Percentiles rank a stretch among this genome's conserved stretches.
Evolutionary conservation across 2,797 vertebrate genomes (phyloP).

Genomic region (Pelochelys cantorii): DNA sequence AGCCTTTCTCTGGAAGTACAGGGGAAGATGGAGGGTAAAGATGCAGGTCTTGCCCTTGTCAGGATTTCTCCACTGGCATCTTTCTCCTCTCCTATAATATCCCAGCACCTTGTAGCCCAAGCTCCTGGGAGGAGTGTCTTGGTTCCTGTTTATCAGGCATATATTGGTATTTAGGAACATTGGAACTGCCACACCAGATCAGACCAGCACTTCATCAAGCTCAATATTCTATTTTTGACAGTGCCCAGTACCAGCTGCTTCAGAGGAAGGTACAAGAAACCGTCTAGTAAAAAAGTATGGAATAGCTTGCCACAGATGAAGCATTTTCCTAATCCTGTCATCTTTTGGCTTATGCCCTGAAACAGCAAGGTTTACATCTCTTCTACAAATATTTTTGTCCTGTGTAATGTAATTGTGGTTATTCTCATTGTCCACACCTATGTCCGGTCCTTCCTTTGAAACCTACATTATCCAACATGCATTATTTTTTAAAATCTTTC

Average conservation of each 20-base stretch:
- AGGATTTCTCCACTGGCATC: neutral
- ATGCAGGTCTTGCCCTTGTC: neutral
- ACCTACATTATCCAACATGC: neutral
- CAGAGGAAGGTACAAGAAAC: neutral
- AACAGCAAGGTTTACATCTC: neutral
- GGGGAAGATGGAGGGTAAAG: constrained; percentile 23
- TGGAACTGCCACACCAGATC: neutral
- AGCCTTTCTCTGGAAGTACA: constrained; percentile 49
- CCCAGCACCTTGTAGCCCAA: neutral
- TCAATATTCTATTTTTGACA: neutral
- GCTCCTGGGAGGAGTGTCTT: neutral
- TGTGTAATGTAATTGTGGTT: neutral
- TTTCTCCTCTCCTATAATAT: neutral
- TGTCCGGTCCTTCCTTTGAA: neutral
- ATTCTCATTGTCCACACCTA: neutral
- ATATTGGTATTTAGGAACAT: neutral
- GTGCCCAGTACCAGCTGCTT: neutral
- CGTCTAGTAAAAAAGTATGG: too few relatives aligned
- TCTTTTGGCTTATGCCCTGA: neutral
- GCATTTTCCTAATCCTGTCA: neutral
- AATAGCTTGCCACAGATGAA: too few relatives aligned
- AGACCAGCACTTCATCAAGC: neutral
- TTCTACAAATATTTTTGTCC: neutral
- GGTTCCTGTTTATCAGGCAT: neutral
- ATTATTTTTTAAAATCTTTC: neutral